A percentile compares a stretch with the other conserved stretches of the same genome.
Conservation (phyloP, 2,888 invertebrate species). For the Minunthozetes semirufus region DNA sequence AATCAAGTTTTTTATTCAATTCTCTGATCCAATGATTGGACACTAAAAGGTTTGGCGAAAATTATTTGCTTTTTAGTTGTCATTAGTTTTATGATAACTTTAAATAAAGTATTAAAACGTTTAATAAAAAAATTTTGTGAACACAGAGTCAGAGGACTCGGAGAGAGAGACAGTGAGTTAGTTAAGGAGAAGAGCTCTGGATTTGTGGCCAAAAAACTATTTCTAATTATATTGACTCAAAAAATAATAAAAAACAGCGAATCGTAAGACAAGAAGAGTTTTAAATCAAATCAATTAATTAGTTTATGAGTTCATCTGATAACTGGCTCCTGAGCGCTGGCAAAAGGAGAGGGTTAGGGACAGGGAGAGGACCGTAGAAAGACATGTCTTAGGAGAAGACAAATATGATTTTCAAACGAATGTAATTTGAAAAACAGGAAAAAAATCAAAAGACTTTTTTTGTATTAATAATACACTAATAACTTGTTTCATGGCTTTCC, state of each 20-base stretch:
- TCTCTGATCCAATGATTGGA: not conserved
- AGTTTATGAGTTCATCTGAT: constrained; percentile 16
- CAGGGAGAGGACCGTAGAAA: not conserved
- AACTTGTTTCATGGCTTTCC: not conserved
- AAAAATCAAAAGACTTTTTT: not conserved
- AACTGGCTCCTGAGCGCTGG: not conserved
- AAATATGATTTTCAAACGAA: not conserved
- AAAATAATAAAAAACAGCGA: not conserved
- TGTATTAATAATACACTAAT: not conserved
- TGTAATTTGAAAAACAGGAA: not conserved
- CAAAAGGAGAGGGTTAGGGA: not conserved
- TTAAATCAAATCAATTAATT: constrained; percentile 9
- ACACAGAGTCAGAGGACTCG: too few species aligned
- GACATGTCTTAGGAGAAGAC: not conserved
- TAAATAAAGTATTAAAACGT: not conserved
- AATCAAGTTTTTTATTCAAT: not conserved
- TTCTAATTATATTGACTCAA: not conserved
- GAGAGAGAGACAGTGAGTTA: too few species aligned
- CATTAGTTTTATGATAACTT: not conserved
- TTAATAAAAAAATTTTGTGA: not conserved
- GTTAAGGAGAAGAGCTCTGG: too few species aligned
- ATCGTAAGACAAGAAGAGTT: not conserved
- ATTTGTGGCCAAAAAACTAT: too few species aligned
- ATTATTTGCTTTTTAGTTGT: not conserved
- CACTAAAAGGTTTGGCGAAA: not conserved